Percentiles rank a stretch among this genome's conserved stretches.
phyloP scores from a whole-genome alignment of 2,113 vertebrate genomes.

The Plotosus lineatus region DNA sequence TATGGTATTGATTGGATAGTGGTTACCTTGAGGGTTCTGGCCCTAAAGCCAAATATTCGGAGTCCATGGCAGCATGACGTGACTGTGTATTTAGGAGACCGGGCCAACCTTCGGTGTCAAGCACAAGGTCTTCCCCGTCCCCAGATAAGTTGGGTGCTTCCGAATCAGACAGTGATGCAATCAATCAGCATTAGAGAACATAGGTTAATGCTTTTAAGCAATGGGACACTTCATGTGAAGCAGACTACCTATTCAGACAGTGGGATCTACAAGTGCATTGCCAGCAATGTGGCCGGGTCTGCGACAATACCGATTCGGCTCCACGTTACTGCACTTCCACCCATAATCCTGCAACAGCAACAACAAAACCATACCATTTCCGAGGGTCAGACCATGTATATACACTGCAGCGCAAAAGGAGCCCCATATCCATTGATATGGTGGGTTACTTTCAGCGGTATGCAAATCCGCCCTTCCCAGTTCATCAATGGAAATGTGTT shows the following conservation, averaged over 20 bases:
- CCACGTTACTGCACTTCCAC: slow-evolving; percentile 85
- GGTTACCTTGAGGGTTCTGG: slow-evolving; percentile 75
- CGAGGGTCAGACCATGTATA: slow-evolving; percentile 74
- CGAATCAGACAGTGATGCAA: slow-evolving; percentile 75
- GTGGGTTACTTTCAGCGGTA: slow-evolving; percentile 83
- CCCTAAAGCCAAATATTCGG: slow-evolving; percentile 79
- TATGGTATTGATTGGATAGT: slow-evolving; percentile 80
- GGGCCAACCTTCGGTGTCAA: slow-evolving; percentile 79
- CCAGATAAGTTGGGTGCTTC: slow-evolving; percentile 88
- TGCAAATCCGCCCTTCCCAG: slow-evolving; percentile 84
- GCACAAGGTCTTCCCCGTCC: slow-evolving; percentile 82
- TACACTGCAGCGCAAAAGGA: slow-evolving; percentile 85
- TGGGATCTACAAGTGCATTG: slow-evolving; percentile 87
- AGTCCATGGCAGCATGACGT: slow-evolving; percentile 76
- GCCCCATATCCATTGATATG: slow-evolving; percentile 80
- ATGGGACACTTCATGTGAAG: slow-evolving; percentile 81
- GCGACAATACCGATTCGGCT: slow-evolving; percentile 84
- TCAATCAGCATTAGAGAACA: slow-evolving; percentile 57
- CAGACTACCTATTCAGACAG: slow-evolving; percentile 74
- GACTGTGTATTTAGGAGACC: slow-evolving; percentile 84
- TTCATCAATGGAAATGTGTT: slow-evolving; percentile 87
- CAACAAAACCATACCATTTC: slow-evolving; percentile 77
- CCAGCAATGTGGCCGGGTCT: slow-evolving; percentile 85
- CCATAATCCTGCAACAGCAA: slow-evolving; percentile 81
- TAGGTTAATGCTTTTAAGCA: slow-evolving; percentile 75